These are phyloP conservation scores for Pseudochirops corinnae DNA, from an alignment of 2,797 vertebrate species.

Conservation along the genomic window DNA sequence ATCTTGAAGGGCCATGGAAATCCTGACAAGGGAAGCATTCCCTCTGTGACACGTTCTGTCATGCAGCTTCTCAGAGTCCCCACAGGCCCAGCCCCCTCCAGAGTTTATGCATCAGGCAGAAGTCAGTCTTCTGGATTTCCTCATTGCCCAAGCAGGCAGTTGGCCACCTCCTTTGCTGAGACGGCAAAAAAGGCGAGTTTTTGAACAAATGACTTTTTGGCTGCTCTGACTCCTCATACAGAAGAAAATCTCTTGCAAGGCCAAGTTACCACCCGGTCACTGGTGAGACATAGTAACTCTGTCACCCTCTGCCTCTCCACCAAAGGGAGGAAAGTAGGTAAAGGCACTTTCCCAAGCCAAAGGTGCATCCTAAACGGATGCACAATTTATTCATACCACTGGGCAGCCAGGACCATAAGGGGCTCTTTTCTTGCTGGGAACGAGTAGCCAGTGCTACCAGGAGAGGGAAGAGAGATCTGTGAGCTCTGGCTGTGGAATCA, in stretches of 20 bases:
- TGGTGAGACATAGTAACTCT: background rate
- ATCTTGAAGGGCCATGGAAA: constrained; percentile 4
- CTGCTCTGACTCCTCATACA: background rate
- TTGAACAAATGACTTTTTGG: background rate
- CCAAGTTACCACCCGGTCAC: background rate
- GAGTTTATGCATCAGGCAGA: background rate
- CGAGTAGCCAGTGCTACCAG: background rate
- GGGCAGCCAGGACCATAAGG: background rate
- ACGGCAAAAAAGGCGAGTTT: background rate
- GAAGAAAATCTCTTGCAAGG: background rate
- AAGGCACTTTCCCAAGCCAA: too few species aligned
- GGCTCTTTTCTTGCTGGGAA: background rate
- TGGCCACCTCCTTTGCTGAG: background rate
- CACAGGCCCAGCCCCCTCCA: background rate
- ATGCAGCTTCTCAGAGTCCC: background rate
- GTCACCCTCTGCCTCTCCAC: too few species aligned
- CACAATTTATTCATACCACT: background rate
- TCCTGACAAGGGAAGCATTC: constrained; percentile 55
- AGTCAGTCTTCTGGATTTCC: background rate
- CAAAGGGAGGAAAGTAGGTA: background rate
- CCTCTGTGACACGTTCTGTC: constrained; percentile 44
- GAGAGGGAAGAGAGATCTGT: background rate
- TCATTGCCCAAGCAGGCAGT: background rate
- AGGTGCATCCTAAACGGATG: background rate
- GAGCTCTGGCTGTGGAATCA: background rate